These are phyloP conservation scores for Willisornis vidua DNA, from an alignment of 2,113 vertebrate species.

Conservation along the genomic window DNA sequence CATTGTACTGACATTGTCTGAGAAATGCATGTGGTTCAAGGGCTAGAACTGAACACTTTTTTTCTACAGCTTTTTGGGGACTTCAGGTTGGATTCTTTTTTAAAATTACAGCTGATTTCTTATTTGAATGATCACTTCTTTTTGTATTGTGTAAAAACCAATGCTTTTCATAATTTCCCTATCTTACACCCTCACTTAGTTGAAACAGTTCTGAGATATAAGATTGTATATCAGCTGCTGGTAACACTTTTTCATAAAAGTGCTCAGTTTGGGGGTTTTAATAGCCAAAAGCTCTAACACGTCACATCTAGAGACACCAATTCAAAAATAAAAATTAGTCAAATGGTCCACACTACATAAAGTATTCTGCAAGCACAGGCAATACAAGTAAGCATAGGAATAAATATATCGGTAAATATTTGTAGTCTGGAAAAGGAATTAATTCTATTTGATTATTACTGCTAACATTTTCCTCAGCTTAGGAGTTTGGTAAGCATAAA, in stretches of 20 bases:
- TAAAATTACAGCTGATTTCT: background rate
- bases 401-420: background rate
- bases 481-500: background rate
- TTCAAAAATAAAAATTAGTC: background rate
- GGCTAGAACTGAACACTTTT: background rate
- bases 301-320: background rate
- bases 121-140: background rate
- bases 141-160: background rate
- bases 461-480: background rate
- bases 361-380: background rate
- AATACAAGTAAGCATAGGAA: background rate
- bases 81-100: background rate
- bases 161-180: background rate
- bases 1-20: background rate
- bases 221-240: background rate
- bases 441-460: background rate
- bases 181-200: background rate
- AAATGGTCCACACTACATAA: background rate
- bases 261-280: background rate
- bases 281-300: background rate
- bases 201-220: background rate
- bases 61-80: background rate
- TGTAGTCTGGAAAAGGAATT: background rate
- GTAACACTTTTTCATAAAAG: background rate
- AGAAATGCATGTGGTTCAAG: background rate